Percentiles rank a stretch among this genome's conserved stretches.
Evolutionary conservation across 2,113 vertebrate species (phyloP).

Genomic region (Phaetusa simplex): DNA sequence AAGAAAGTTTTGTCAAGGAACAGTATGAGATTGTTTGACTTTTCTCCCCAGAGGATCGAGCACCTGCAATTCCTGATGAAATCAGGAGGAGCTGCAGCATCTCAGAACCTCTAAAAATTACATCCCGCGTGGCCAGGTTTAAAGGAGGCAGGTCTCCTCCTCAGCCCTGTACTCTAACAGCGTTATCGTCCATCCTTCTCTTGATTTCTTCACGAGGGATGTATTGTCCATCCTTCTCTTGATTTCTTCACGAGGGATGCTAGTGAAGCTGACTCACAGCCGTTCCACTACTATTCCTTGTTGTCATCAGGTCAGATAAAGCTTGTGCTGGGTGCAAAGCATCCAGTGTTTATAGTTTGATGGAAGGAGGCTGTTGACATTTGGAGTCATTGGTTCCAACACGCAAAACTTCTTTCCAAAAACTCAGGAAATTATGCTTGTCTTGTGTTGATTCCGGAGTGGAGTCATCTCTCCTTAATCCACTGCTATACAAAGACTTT

Average conservation of each 20-base stretch:
- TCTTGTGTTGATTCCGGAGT: not conserved
- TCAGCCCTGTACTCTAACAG: not conserved
- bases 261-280: not conserved
- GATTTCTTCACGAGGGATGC: not conserved
- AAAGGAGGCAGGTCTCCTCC: not conserved
- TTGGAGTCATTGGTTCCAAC: not conserved
- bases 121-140: not conserved
- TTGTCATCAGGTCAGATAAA: not conserved
- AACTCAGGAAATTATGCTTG: not conserved
- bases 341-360: not conserved
- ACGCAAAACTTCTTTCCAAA: not conserved
- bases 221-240: not conserved
- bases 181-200: not conserved
- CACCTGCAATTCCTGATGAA: not conserved
- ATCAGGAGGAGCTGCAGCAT: not conserved
- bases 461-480: not conserved
- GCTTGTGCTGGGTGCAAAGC: not conserved
- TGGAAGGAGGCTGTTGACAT: not conserved
- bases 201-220: rapidly evolving
- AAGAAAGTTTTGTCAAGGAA: not conserved
- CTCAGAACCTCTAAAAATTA: not conserved
- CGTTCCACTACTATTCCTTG: not conserved
- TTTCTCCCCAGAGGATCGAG: not conserved
- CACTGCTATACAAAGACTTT: not conserved
- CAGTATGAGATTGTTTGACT: not conserved